phyloP scores from a whole-genome alignment of 2,797 vertebrate genomes.

The Parotocinclus haroldoi region DNA sequence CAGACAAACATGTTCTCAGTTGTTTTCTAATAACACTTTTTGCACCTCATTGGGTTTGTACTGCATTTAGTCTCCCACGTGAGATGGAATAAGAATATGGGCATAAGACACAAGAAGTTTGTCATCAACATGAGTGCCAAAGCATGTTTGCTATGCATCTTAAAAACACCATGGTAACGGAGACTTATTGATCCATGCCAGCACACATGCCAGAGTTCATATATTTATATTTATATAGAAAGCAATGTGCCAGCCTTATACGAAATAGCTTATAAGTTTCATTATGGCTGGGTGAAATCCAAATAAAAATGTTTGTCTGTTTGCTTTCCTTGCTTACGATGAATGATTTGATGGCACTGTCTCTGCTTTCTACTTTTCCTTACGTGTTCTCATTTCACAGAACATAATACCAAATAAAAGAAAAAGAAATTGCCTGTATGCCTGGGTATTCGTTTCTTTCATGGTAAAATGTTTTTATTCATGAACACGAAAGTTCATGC shows the following conservation, averaged over 20 bases:
- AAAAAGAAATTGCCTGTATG: slow-evolving; percentile 43
- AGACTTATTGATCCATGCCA: slow-evolving; percentile 1
- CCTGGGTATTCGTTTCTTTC: not conserved
- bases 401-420: slow-evolving; percentile 71
- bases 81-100: not conserved
- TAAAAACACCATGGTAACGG: slow-evolving; percentile 15
- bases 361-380: slow-evolving; percentile 45
- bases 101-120: no score
- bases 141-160: not conserved
- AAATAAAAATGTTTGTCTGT: slow-evolving; percentile 16
- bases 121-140: no score
- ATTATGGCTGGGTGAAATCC: not conserved
- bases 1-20: not conserved
- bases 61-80: not conserved
- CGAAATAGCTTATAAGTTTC: not conserved
- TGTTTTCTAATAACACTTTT: no score
- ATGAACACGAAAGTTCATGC: no score
- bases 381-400: slow-evolving; percentile 51
- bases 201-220: slow-evolving; percentile 11
- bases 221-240: slow-evolving; percentile 16
- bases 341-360: slow-evolving; percentile 29
- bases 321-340: slow-evolving; percentile 47
- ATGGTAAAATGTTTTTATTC: not conserved
- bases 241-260: not conserved
- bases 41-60: no score